Evolutionary conservation across 2,113 vertebrate genomes (phyloP), one percentile per base, ranked within the genome.

Genomic region (Alosa alosa): DNA sequence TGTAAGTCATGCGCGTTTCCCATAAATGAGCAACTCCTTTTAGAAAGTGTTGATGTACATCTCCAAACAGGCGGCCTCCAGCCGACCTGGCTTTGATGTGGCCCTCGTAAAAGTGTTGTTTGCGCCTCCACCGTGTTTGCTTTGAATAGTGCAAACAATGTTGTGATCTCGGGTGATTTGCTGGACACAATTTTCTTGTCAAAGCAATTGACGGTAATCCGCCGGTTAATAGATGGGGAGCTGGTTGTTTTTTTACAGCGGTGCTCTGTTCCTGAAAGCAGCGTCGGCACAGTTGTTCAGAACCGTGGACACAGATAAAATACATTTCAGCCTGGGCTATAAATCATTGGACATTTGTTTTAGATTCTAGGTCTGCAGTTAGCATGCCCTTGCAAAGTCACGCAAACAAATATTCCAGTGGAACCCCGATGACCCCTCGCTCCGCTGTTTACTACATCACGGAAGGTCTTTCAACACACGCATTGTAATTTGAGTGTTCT

Each of bases 21-120:
- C 86, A 60, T 84, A 87, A 87, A 87, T 87, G 83, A 72, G 36
- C 75, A 46, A 44, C 72, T 87, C 49, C 60, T 85, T 85, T 57
- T 44, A 55, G 81, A 39, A 13, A 45, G 75, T 82, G 78, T 36
- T 86, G 81, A 84, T 57, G 64, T 78, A 87, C 36, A 7, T 25
- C 13, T 49, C 64, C 25, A 82, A 68, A 68, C 86, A 87, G 52
- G 45, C 52, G 50, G 83, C 47, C 83, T 52, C 55, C 55, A 60
- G 36, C 78, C 68, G 25, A 39, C 46, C 68, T 3, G 72, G 50
- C 47, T 68, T 81, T 84, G 49, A 81, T 60, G 82, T 87, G 25
- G 60, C 9, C 13, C 1, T 60, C 57, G 72, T 41, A 60, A 60
- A 52, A 8, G 36, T 18, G 20, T 81, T 82, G 84, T 82, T 82